Evolutionary conservation across 1,140 invertebrate genomes (phyloP).

Genomic region (Trialeurodes vaporariorum): DNA sequence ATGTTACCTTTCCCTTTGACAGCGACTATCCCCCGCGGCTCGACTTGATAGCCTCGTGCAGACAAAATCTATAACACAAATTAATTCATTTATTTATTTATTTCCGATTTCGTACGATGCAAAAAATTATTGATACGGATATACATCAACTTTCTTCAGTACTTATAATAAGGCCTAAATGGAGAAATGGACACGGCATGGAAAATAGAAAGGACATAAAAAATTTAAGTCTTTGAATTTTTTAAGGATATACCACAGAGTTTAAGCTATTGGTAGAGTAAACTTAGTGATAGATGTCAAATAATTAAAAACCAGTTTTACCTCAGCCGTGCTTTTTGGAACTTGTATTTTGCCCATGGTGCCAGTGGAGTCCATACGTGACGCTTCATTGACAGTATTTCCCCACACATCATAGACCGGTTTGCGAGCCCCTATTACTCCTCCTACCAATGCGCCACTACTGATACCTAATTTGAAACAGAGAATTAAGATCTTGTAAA

Average conservation of each 20-base stretch:
- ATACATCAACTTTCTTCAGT: too few species aligned
- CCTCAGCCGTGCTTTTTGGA: slow-evolving; percentile 67
- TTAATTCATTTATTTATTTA: too few species aligned
- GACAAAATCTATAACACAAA: slow-evolving; percentile 46
- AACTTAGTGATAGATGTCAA: too few species aligned
- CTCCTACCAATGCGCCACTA: slow-evolving; percentile 87
- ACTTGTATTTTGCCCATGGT: slow-evolving; percentile 79
- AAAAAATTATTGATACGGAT: too few species aligned
- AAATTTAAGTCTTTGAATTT: too few species aligned
- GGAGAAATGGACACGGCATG: too few species aligned
- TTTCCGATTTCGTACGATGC: too few species aligned
- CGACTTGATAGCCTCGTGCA: slow-evolving; percentile 53
- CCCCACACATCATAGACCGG: slow-evolving; percentile 99
- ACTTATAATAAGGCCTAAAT: too few species aligned
- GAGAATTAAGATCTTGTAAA: neutral
- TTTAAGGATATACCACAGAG: too few species aligned
- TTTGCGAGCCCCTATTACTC: slow-evolving; percentile 93
- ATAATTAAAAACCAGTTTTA: slow-evolving; percentile 36
- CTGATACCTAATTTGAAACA: slow-evolving; percentile 55
- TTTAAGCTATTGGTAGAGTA: too few species aligned
- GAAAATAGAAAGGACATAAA: too few species aligned
- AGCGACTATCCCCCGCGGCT: slow-evolving; percentile 66
- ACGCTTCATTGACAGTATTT: slow-evolving; percentile 90
- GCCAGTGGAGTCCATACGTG: slow-evolving; percentile 85
- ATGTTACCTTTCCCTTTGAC: slow-evolving; percentile 93